phyloP scores from a whole-genome alignment of 2,113 vertebrate genomes.

The Scytalopus superciliaris region DNA sequence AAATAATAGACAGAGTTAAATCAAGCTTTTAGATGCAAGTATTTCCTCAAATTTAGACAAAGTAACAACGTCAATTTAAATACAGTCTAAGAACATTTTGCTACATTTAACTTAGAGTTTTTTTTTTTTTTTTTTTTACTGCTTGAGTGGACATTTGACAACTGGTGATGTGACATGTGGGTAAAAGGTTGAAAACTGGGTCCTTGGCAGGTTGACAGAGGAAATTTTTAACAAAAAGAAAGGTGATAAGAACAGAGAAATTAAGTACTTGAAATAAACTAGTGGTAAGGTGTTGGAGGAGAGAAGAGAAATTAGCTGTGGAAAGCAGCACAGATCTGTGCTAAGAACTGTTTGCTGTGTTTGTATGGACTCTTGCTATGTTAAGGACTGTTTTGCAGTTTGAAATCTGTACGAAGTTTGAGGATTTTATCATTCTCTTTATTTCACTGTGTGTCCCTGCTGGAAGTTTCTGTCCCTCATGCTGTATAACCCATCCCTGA shows the following conservation, averaged over 20 bases:
- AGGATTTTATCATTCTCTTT: no score
- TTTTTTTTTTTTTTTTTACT: not conserved
- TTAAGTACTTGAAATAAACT: not conserved
- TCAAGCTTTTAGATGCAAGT: not conserved
- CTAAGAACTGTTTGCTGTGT: no score
- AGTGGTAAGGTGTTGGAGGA: not conserved
- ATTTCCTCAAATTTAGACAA: not conserved
- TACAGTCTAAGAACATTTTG: not conserved
- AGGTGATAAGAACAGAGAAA: not conserved
- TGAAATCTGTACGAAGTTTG: no score
- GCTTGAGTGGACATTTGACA: not conserved
- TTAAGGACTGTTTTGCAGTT: no score
- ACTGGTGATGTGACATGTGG: not conserved
- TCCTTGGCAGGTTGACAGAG: not conserved
- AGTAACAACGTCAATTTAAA: not conserved
- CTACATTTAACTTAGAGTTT: not conserved
- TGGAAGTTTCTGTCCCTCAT: no score
- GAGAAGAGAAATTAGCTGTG: no score
- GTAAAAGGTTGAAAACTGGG: not conserved
- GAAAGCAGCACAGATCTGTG: no score
- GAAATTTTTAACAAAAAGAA: not conserved
- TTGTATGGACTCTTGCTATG: no score
- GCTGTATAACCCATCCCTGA: no score
- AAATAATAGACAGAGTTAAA: not conserved
- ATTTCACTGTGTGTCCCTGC: no score